Percentiles rank a stretch among this genome's conserved stretches.
Conservation (phyloP, 2,888 invertebrate genomes). For the Harpagoxenus sublaevis region DNA sequence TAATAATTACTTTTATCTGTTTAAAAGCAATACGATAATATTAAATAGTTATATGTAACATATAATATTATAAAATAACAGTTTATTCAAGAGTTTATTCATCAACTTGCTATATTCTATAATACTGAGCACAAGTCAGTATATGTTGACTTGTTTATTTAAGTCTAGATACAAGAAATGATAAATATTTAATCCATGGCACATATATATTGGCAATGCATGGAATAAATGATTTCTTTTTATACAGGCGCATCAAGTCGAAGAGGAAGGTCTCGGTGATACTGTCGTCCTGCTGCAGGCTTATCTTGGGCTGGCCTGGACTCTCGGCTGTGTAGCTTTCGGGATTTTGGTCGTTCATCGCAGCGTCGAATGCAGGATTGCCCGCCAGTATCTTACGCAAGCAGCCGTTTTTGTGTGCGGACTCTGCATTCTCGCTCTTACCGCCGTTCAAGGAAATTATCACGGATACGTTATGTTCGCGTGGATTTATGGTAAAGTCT, state of each 20-base stretch:
- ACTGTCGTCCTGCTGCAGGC: constrained; percentile 90
- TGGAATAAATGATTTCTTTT: constrained; percentile 1
- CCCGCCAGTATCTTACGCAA: constrained; percentile 94
- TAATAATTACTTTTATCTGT: constrained; percentile 1
- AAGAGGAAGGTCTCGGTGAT: constrained; percentile 91
- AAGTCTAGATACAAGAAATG: not conserved
- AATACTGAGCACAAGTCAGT: not conserved
- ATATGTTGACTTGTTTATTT: not conserved
- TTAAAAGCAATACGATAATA: not conserved
- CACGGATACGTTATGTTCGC: constrained; percentile 93
- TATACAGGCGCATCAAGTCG: constrained; percentile 90
- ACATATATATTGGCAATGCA: not conserved
- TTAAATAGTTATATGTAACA: not conserved
- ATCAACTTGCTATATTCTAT: not conserved
- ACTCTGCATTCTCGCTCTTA: constrained; percentile 92
- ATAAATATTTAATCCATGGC: not conserved
- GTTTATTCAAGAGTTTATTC: not conserved
- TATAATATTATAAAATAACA: not conserved
- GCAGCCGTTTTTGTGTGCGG: constrained; percentile 93
- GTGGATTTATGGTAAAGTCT: constrained; percentile 91
- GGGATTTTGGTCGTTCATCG: constrained; percentile 94
- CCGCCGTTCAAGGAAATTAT: constrained; percentile 92
- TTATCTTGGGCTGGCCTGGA: constrained; percentile 94
- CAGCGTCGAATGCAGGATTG: constrained; percentile 94
- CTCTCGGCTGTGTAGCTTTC: constrained; percentile 93